A percentile compares a stretch with the other conserved stretches of the same genome.
Conservation (phyloP, 2,113 vertebrate genomes). For the Phaethornis superciliosus region DNA sequence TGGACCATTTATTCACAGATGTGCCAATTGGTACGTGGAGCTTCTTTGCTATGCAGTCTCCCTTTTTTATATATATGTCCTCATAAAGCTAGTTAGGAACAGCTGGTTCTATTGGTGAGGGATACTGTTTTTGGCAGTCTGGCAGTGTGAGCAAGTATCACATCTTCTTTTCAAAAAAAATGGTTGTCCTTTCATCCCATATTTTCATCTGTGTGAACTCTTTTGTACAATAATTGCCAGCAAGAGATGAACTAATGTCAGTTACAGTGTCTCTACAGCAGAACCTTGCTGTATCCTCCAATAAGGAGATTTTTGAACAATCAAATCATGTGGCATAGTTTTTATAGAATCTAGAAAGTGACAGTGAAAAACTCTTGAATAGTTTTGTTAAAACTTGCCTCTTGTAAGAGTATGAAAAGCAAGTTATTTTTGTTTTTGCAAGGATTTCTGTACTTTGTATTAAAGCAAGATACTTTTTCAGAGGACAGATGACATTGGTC, state of each 20-base stretch:
- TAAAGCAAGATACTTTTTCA: background rate
- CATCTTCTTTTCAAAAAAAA: background rate
- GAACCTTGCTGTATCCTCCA: background rate
- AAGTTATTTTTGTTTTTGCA: background rate
- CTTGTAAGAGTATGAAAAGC: background rate
- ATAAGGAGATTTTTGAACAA: background rate
- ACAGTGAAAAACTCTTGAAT: background rate
- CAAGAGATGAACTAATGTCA: background rate
- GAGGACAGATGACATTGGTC: background rate
- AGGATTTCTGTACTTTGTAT: background rate
- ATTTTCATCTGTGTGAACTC: background rate
- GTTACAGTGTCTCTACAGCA: background rate
- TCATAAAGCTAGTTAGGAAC: background rate
- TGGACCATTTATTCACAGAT: background rate
- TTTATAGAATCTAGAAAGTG: background rate
- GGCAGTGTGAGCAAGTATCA: background rate
- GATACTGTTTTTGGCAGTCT: background rate
- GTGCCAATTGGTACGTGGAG: background rate
- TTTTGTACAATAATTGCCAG: background rate
- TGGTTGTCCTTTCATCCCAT: background rate
- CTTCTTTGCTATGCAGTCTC: background rate
- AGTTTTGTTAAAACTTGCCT: background rate
- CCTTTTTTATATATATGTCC: rapidly evolving
- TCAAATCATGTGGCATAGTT: rapidly evolving
- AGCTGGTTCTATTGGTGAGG: background rate